Conservation (phyloP, 2,797 vertebrate genomes). For the Gambelia wislizenii region DNA sequence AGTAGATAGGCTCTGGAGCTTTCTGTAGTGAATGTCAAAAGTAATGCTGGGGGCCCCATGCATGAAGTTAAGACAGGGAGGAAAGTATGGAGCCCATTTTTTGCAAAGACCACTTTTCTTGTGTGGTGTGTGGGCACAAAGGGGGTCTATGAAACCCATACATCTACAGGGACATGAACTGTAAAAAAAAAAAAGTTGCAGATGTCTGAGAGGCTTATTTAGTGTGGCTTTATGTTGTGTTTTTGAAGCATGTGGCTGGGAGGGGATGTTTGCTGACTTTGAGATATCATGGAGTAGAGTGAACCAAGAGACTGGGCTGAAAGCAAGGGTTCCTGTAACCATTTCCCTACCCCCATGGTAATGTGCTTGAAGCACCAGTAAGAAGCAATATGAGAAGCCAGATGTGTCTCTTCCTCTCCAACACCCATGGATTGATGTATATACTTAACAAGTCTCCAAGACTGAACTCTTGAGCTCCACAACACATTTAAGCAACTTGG, state of each 20-base stretch:
- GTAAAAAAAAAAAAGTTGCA: neutral
- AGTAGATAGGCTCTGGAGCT: neutral
- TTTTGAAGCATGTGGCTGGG: neutral
- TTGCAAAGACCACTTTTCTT: neutral
- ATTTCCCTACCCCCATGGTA: too few relatives aligned
- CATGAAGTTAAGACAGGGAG: neutral
- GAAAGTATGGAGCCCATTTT: neutral
- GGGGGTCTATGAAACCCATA: neutral
- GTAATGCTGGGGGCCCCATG: neutral
- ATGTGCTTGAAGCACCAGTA: neutral
- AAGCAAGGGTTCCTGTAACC: neutral
- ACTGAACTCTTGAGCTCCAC: neutral
- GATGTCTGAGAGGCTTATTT: neutral
- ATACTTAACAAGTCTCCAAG: neutral
- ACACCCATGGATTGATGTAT: neutral
- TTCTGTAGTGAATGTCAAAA: neutral
- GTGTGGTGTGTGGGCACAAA: too few relatives aligned
- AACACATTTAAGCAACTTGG: neutral
- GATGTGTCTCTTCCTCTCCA: too few relatives aligned
- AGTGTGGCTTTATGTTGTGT: neutral
- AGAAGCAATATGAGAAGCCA: neutral
- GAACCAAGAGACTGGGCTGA: too few relatives aligned
- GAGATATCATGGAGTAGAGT: neutral
- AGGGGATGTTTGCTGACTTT: neutral
- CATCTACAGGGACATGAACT: too few relatives aligned